Evolutionary conservation across 2,113 vertebrate species (phyloP).

Genomic region (Hymenochirus boettgeri): DNA sequence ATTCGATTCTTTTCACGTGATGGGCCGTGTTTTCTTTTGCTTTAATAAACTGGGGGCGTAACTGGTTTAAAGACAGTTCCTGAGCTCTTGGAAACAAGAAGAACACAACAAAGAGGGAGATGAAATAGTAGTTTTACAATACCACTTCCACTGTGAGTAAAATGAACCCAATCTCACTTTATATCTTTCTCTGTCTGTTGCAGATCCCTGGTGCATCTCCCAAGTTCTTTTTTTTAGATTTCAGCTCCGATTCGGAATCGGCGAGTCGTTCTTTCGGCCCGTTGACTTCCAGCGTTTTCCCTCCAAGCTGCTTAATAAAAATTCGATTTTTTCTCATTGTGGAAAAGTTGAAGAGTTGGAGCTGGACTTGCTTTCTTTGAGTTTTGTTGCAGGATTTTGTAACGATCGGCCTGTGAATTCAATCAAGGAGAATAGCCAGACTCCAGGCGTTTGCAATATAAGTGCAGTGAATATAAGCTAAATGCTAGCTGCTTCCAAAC

Average conservation of each 20-base stretch:
- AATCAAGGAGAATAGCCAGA: no score
- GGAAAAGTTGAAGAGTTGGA: conserved; percentile 75
- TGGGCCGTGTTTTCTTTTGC: conserved; percentile 84
- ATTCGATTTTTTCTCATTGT: conserved; percentile 66
- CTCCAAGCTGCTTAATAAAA: conserved; percentile 51
- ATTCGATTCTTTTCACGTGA: conserved; percentile 75
- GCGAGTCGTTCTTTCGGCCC: conserved; percentile 55
- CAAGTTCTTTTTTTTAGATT: conserved; percentile 71
- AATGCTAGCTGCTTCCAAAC: no score
- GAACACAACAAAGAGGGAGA: no score
- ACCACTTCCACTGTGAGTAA: no score
- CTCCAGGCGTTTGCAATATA: no score
- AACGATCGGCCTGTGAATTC: conserved; percentile 72
- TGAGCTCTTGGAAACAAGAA: conserved; percentile 62
- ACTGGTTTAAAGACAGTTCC: conserved; percentile 71
- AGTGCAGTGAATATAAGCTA: no score
- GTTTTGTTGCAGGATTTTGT: conserved; percentile 72
- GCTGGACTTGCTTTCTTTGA: conserved; percentile 63
- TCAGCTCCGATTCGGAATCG: conserved; percentile 66
- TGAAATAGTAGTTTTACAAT: no score
- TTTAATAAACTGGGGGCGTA: conserved; percentile 78
- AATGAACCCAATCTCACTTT: conserved; percentile 71
- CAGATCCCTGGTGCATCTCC: conserved; percentile 71
- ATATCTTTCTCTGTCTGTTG: conserved; percentile 81
- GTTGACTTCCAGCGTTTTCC: conserved; percentile 53